Conservation (phyloP, 2,113 vertebrate genomes). For the Chelonoidis abingdonii region DNA sequence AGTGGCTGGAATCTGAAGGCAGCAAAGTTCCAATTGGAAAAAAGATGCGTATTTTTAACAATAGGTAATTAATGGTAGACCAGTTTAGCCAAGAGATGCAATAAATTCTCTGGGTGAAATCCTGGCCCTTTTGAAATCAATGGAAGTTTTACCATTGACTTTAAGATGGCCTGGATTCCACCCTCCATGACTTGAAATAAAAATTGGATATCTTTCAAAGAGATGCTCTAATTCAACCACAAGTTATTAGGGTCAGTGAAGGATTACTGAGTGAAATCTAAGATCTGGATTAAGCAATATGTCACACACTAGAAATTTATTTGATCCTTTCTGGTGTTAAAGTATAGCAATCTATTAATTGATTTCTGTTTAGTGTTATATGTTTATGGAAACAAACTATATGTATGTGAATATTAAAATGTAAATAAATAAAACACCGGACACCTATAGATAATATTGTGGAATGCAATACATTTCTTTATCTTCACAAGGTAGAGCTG, state of each 20-base stretch:
- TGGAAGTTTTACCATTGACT: not conserved
- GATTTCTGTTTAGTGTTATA: not conserved
- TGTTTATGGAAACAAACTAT: not conserved
- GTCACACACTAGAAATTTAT: not conserved
- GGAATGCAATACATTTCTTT: not conserved
- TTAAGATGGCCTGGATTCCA: not conserved
- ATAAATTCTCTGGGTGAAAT: not conserved
- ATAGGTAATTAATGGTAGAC: not conserved
- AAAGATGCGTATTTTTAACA: not conserved
- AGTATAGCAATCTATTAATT: not conserved
- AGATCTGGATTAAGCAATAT: not conserved
- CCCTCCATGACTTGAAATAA: not conserved
- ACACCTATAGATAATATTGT: not conserved
- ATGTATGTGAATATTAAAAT: not conserved
- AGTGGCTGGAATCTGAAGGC: not conserved
- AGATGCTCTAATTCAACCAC: not conserved
- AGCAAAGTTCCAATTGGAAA: not conserved
- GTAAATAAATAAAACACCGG: not conserved
- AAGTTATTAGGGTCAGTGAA: not conserved
- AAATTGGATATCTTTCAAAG: not conserved
- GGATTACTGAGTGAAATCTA: not conserved
- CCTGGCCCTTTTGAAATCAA: not conserved
- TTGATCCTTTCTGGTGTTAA: not conserved
- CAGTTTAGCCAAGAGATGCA: not conserved
- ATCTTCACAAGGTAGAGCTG: not conserved